phyloP scores from a whole-genome alignment of 2,113 vertebrate genomes.

The Grantiella picta region DNA sequence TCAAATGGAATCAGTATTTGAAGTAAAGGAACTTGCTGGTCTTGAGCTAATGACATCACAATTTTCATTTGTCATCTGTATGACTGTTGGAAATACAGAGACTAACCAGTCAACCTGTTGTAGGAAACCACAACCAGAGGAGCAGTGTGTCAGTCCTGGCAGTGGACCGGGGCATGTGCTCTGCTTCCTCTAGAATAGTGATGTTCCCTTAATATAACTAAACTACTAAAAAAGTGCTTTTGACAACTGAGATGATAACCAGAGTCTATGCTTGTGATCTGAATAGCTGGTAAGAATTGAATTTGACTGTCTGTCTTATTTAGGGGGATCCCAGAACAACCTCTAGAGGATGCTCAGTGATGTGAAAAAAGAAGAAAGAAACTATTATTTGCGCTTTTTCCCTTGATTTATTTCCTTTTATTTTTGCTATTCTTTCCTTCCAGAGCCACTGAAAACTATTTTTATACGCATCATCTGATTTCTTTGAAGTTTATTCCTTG shows the following conservation, averaged over 20 bases:
- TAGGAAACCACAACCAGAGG: neutral
- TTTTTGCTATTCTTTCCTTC: conserved; percentile 21
- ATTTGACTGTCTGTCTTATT: neutral
- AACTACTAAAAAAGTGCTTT: neutral
- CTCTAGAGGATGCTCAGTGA: conserved; percentile 88
- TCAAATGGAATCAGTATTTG: neutral
- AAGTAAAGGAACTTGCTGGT: neutral
- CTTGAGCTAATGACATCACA: neutral
- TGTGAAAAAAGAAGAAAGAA: conserved; percentile 78
- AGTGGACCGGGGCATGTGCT: accelerated
- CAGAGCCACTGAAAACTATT: conserved; percentile 80
- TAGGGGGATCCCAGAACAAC: conserved; percentile 86
- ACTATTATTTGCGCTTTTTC: neutral
- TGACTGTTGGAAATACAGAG: neutral
- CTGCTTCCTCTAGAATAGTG: neutral
- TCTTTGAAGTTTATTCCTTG: conserved; percentile 61
- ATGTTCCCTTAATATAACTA: neutral
- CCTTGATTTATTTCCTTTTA: conserved; percentile 39
- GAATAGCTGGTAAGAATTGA: neutral
- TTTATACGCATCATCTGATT: conserved; percentile 73
- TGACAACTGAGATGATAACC: neutral
- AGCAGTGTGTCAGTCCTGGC: neutral
- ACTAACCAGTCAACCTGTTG: accelerated
- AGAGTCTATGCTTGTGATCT: neutral
- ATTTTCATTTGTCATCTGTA: neutral